A percentile compares a stretch with the other conserved stretches of the same genome.
Evolutionary conservation across 2,888 invertebrate species (phyloP).

Genomic region (Saturnia japonica): DNA sequence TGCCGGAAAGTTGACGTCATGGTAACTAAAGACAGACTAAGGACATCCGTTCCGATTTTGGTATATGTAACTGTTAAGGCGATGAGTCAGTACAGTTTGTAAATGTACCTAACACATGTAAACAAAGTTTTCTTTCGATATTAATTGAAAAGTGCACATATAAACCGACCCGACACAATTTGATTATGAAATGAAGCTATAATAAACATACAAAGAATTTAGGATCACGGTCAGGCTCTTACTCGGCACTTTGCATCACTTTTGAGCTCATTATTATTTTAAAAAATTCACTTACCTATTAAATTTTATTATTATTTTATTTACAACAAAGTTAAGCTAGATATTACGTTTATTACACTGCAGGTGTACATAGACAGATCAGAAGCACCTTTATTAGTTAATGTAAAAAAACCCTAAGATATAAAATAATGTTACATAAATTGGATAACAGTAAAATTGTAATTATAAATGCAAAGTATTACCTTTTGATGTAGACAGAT

Average conservation of each 20-base stretch:
- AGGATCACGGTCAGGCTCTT: slow-evolving; percentile 66
- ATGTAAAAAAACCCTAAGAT: too few relatives aligned
- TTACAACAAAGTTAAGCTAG: neutral
- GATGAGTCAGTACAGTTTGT: neutral
- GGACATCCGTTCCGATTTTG: slow-evolving; percentile 61
- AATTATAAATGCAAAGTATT: slow-evolving; percentile 20
- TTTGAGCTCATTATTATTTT: too few relatives aligned
- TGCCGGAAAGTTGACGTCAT: slow-evolving; percentile 71
- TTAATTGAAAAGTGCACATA: neutral
- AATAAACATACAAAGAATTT: slow-evolving; percentile 46
- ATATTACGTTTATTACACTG: too few relatives aligned
- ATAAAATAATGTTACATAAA: too few relatives aligned
- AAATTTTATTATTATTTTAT: too few relatives aligned
- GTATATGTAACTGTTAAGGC: slow-evolving; percentile 21
- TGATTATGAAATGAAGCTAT: slow-evolving; percentile 30
- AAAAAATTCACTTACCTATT: too few relatives aligned
- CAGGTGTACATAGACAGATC: neutral
- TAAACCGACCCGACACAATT: slow-evolving; percentile 27
- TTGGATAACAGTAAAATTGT: too few relatives aligned
- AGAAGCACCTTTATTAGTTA: too few relatives aligned
- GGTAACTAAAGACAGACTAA: slow-evolving; percentile 56
- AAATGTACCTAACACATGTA: neutral
- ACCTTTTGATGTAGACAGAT: slow-evolving; percentile 81
- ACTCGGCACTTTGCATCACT: neutral
- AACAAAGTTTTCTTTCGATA: neutral